These are phyloP conservation scores for Galaxea fascicularis DNA, from an alignment of 92 coral and sea anemone species.

Conservation along the genomic window DNA sequence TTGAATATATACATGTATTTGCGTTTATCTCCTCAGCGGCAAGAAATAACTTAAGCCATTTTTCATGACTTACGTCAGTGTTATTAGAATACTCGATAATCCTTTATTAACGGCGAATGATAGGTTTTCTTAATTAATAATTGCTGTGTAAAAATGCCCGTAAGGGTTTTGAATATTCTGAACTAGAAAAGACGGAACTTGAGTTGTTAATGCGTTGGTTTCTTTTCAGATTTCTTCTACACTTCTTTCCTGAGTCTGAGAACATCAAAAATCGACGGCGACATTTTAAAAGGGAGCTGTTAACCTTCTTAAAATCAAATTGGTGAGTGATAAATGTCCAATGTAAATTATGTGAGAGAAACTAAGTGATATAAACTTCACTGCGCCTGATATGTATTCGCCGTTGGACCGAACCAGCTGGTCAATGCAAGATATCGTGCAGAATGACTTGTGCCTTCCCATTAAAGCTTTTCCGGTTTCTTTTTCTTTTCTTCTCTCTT, in stretches of 20 bases:
- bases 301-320: slow-evolving; percentile 3
- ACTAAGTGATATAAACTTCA: background rate
- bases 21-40: background rate
- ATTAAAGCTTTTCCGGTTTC: background rate
- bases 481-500: background rate
- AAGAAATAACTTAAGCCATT: background rate
- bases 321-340: background rate
- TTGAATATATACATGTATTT: no score
- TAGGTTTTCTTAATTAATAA: slow-evolving; percentile 20
- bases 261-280: background rate
- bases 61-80: background rate
- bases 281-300: background rate
- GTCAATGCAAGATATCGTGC: background rate
- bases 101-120: background rate
- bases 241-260: background rate
- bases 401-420: background rate
- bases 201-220: background rate
- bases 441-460: background rate
- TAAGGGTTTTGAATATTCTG: no score
- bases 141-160: background rate
- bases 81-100: slow-evolving; percentile 6
- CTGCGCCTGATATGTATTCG: background rate
- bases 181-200: no score
- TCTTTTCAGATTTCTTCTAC: background rate
- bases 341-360: background rate